These are phyloP conservation scores for Eulithis prunata DNA, from an alignment of 2,888 invertebrate species.

Conservation along the genomic window DNA sequence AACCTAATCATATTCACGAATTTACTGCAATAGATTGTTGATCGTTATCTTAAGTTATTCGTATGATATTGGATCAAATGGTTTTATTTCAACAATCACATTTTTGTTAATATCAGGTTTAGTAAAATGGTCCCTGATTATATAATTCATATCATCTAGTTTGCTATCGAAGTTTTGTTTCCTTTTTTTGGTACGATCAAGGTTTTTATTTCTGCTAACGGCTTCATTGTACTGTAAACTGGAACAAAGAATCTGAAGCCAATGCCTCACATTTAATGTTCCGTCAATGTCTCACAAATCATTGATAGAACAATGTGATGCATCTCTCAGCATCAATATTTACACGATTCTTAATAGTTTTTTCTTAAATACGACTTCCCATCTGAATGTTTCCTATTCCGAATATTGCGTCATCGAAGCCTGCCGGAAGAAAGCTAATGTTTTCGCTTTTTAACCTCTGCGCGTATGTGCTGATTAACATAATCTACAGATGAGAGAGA, in stretches of 20 bases:
- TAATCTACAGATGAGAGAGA: conserved; percentile 38
- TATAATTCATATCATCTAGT: no score
- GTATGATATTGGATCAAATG: background rate
- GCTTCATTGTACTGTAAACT: no score
- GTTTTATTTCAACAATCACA: no score
- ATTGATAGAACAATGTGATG: conserved; percentile 27
- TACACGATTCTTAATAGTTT: conserved; percentile 46
- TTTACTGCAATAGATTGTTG: conserved; percentile 3
- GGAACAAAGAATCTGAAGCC: background rate
- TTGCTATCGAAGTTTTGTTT: no score
- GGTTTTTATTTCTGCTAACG: no score
- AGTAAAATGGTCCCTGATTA: no score
- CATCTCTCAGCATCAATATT: conserved; percentile 42
- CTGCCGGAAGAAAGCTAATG: conserved; percentile 53
- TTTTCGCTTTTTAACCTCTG: conserved; percentile 52
- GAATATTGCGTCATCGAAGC: conserved; percentile 51
- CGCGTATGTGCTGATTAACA: conserved; percentile 36
- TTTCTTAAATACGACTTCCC: conserved; percentile 46
- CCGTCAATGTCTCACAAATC: background rate
- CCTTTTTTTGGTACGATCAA: background rate
- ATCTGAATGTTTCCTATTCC: conserved; percentile 44
- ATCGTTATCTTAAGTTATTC: conserved; percentile 5
- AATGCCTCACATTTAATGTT: background rate
- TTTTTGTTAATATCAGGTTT: no score
- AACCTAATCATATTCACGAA: conserved; percentile 32